A percentile compares a stretch with the other conserved stretches of the same genome.
Conservation (phyloP, 1,140 invertebrate species). For the Apis florea region DNA sequence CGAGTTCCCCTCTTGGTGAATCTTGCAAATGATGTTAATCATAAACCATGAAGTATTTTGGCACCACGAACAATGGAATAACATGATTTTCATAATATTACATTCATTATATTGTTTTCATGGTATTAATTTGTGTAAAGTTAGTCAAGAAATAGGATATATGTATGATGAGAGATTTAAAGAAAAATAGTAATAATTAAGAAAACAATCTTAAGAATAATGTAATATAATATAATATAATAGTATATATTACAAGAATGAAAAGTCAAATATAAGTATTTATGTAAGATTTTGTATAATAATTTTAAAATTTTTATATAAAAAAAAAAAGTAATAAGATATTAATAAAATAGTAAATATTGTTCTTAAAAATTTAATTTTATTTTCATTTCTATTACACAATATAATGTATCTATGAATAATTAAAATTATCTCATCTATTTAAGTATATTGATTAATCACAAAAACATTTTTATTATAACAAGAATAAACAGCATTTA, state of each 20-base stretch:
- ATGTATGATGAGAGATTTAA: not conserved
- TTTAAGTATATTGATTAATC: not conserved
- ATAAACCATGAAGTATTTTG: not conserved
- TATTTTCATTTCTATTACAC: no score
- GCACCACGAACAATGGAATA: not conserved
- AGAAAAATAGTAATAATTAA: not conserved
- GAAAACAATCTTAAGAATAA: not conserved
- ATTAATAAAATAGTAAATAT: no score
- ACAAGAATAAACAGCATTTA: not conserved
- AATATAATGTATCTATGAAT: not conserved
- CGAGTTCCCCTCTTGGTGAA: conserved; percentile 1
- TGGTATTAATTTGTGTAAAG: not conserved
- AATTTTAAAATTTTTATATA: no score
- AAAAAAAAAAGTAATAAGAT: no score
- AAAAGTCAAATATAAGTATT: not conserved
- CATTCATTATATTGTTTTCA: not conserved
- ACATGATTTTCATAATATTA: conserved; percentile 16
- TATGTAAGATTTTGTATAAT: no score
- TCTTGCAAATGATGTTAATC: conserved; percentile 31
- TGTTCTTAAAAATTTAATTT: no score
- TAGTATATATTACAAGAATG: no score
- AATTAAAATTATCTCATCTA: not conserved
- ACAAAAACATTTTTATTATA: not conserved
- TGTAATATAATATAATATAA: not conserved
- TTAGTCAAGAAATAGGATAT: not conserved